phyloP scores from a whole-genome alignment of 2,113 vertebrate genomes.

The Alouatta palliata region DNA sequence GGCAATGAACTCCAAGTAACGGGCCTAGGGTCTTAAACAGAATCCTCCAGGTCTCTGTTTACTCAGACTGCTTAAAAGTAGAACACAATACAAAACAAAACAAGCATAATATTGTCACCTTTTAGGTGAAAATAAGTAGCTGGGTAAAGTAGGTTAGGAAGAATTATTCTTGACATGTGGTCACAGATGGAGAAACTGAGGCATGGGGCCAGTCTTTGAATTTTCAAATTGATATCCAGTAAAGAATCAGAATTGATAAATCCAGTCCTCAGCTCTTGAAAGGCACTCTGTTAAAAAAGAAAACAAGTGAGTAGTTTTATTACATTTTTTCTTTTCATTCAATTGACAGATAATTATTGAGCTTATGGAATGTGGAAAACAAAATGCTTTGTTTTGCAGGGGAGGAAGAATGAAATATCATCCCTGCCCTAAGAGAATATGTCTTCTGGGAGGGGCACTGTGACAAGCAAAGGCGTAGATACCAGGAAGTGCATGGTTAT shows the following conservation, averaged over 20 bases:
- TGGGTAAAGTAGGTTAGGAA: background rate
- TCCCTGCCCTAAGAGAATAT: no score
- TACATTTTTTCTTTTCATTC: background rate
- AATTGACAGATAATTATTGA: background rate
- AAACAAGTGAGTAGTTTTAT: background rate
- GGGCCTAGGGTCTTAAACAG: conserved; percentile 8
- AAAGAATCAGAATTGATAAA: background rate
- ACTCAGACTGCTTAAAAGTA: background rate
- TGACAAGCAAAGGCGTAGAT: background rate
- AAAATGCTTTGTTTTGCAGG: background rate
- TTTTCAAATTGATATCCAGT: background rate
- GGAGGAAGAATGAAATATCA: background rate
- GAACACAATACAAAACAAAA: background rate
- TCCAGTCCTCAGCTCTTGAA: background rate
- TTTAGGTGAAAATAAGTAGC: conserved; percentile 23
- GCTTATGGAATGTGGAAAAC: background rate
- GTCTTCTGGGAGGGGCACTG: background rate
- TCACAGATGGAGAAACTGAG: conserved; percentile 48
- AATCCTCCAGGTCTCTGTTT: conserved; percentile 10
- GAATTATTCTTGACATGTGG: background rate
- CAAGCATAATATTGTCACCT: background rate
- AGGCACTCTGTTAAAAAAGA: background rate
- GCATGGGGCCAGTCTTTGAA: background rate
- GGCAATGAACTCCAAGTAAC: conserved; percentile 25
- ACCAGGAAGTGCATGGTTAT: background rate